phyloP scores from a whole-genome alignment of 2,888 invertebrate genomes.

The Macaria notata region DNA sequence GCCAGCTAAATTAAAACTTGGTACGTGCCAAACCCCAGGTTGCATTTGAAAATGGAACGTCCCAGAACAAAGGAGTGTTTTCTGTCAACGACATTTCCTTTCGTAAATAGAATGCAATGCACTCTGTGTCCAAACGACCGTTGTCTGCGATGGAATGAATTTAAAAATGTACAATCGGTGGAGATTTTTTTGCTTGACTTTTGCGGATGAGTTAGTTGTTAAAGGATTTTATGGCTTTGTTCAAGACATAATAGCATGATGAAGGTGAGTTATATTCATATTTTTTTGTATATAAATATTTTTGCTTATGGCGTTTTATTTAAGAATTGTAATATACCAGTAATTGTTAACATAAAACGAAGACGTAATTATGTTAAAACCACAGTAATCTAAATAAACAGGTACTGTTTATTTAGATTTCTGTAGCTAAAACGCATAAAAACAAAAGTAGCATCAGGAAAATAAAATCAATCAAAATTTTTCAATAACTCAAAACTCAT shows the following conservation, averaged over 20 bases:
- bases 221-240: too few species aligned
- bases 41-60: conserved; percentile 36
- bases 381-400: too few species aligned
- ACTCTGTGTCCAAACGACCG: conserved; percentile 45
- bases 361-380: too few species aligned
- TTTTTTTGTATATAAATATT: too few species aligned
- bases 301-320: too few species aligned
- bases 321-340: too few species aligned
- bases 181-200: conserved; percentile 41
- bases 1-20: conserved; percentile 35
- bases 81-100: conserved; percentile 72
- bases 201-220: conserved; percentile 29
- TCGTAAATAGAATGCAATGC: conserved; percentile 67
- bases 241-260: too few species aligned
- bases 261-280: too few species aligned
- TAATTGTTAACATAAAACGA: too few species aligned
- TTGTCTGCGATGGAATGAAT: conserved; percentile 50
- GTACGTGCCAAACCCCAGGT: conserved; percentile 37
- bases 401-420: too few species aligned
- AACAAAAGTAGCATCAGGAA: too few species aligned
- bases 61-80: conserved; percentile 67
- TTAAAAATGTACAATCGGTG: conserved; percentile 47
- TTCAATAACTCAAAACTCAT: conserved; percentile 27
- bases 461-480: background rate
- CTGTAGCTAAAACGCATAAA: too few species aligned